Base-by-base conservation (phyloP, 2,888 invertebrate genomes). In the Oxytorus armatus region DNA sequence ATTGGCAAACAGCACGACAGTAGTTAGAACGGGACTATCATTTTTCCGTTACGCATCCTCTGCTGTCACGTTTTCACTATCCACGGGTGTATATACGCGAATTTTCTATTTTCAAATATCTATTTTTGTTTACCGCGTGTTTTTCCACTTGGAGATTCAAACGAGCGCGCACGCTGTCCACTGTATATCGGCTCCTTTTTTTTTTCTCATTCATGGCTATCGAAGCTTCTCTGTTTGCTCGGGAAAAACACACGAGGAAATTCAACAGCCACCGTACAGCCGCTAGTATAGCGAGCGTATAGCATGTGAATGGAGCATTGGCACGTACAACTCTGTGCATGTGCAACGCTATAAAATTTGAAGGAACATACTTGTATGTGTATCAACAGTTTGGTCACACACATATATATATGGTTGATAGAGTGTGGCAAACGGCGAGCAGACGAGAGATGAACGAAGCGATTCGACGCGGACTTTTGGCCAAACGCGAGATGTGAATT, bases 401-500 rank as follows among this genome's bases (percentile, higher is more conserved):
- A 55, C 29, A 2, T n/a, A 29, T 21, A 21, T 8, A 53, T 1
- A 2, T n/a, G 16, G 10, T 7, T 4, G 53, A 39, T 16, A 16
- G 57, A 47, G 42, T 10, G 21, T 10, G 39, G 1, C 0, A 68
- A 42, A 55, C n/a, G 14, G 7, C 4, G 33, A 47, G 57, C 5
- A 36, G 18, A 10, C n/a, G 59, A 23, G 61, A 66, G 73, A 77
- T 61, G 72, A 61, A 44, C 25, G 14, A 51, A 72, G 29, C 77
- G 73, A 63, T 69, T 69, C 36, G 69, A 69, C 14, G 53, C 21
- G 69, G 63, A 69, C 53, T 69, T 68, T 68, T n/a, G 74, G 70
- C 75, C 77, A 66, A 76, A 82, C 73, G 84, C 79, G 86, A 85
- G 86, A 85, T 87, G 84, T 85, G 87, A 88, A 89, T 90, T 90